Percentiles rank a stretch among this genome's conserved stretches.
These are phyloP conservation scores for Brachirus orientalis DNA, from an alignment of 2,113 vertebrate species.

Conservation along the genomic window DNA sequence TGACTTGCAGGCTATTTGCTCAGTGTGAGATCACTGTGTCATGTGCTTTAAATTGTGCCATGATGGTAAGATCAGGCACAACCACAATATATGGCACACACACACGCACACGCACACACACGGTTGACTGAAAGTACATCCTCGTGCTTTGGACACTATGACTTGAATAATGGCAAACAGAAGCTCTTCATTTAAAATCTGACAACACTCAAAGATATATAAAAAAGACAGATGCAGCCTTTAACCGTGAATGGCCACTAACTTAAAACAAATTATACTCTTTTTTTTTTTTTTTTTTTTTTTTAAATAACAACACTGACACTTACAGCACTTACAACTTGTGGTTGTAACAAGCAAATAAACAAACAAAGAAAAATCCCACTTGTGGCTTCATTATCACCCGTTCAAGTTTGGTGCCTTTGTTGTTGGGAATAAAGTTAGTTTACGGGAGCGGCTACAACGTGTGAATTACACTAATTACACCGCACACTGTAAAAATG, in stretches of 20 bases:
- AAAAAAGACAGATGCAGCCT: neutral
- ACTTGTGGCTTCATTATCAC: slow-evolving; percentile 15
- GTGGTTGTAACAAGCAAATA: neutral
- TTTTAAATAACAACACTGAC: no score
- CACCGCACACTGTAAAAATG: slow-evolving; percentile 7
- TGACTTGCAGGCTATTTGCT: slow-evolving; percentile 45
- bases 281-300: no score
- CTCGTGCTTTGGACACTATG: slow-evolving; percentile 13
- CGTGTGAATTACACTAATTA: slow-evolving; percentile 40
- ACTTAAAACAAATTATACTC: no score
- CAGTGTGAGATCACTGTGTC: slow-evolving; percentile 68
- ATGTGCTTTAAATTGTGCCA: slow-evolving; percentile 68
- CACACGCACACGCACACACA: neutral
- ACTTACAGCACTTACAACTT: neutral
- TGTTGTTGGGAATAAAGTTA: slow-evolving; percentile 9
- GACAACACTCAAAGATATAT: neutral
- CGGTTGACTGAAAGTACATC: slow-evolving; percentile 38
- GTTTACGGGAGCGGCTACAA: slow-evolving; percentile 17
- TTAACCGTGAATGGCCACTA: no score
- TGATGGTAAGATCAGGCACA: slow-evolving; percentile 61
- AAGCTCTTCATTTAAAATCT: slow-evolving; percentile 9
- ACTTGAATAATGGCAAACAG: slow-evolving; percentile 22
- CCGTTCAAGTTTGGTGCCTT: neutral
- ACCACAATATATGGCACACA: slow-evolving; percentile 50
- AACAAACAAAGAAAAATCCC: no score